Conservation (phyloP, 2,888 invertebrate genomes). For the Seladonia tumulorum region DNA sequence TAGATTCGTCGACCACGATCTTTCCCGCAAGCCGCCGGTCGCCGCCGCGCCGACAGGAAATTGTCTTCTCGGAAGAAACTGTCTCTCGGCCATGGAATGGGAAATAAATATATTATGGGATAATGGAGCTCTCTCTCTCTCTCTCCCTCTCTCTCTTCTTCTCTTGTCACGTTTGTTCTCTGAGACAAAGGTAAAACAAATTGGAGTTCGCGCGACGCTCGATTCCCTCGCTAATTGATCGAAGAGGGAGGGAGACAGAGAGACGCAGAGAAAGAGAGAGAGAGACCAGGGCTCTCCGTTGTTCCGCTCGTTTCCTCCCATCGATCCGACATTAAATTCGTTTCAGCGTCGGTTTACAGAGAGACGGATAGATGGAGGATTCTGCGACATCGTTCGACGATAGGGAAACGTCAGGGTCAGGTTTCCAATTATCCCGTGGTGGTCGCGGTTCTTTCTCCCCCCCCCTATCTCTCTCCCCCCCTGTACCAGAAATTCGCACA, state of each 20-base stretch:
- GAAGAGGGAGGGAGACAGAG: background rate
- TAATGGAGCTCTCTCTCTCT: background rate
- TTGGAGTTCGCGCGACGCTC: background rate
- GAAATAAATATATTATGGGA: background rate
- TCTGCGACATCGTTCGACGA: slow-evolving; percentile 49
- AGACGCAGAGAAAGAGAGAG: background rate
- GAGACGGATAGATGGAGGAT: slow-evolving; percentile 29
- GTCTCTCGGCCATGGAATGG: background rate
- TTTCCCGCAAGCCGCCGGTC: background rate
- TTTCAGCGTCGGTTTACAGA: slow-evolving; percentile 39
- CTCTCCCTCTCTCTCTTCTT: background rate
- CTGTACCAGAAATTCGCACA: background rate
- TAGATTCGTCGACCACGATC: slow-evolving; percentile 18
- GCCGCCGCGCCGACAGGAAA: background rate
- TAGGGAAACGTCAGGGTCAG: slow-evolving; percentile 56
- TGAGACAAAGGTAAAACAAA: background rate
- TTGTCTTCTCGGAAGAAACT: background rate
- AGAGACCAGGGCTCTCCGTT: background rate
- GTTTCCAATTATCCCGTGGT: slow-evolving; percentile 64
- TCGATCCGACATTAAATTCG: slow-evolving; percentile 24
- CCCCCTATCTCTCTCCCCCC: no score
- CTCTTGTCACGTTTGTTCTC: background rate
- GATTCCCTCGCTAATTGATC: slow-evolving; percentile 2
- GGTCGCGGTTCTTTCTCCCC: background rate
- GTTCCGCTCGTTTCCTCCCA: slow-evolving; percentile 1